Base-by-base conservation (phyloP, 2,113 vertebrate genomes). In the Neolamprologus longior region DNA sequence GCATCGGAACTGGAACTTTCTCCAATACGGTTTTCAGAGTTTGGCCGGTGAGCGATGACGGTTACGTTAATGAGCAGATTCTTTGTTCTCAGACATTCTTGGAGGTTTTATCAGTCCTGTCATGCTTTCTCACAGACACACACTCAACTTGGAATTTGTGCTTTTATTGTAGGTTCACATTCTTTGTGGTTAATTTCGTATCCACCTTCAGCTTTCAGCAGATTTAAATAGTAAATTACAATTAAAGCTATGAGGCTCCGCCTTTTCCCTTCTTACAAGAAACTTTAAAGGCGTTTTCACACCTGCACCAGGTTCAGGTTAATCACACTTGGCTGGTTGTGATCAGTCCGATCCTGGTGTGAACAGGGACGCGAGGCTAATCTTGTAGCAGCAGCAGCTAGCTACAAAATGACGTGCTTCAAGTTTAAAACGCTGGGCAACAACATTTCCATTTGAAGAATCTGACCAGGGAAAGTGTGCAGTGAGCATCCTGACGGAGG, bases 1-100 rank as follows among this genome's bases (percentile, higher is more conserved):
- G 4, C 40, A 45, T 19, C 9, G 0, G 11, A 31, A 78, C 42
- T 0, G 4, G 21, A 73, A 12, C 0, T 0, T 1, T 47, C 24
- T 28, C 7, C 7, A 5, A n/a, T 5, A 42, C 19, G 12, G 19
- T 79, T 31, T 40, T 54, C 9, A 78, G 7, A 24, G 26, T 17
- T 45, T 82, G 28, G 26, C 26, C 26, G 26, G 28, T 28, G 28
- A 86, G 5, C 6, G 31, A 57, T 4, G 11, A n/a, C 4, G 1
- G 14, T n/a, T 10, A 5, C 2, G 58, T 82, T 33, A 7, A 79
- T 6, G 21, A 52, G 52, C 24, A 45, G 87, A 95, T 92, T 88
- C 86, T 80, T 86, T 80, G 58, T 15, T 90, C 24, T 86, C 9
- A 11, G 71, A 28, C 5, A 7, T 28, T 19, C 24, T 87, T 3